Conservation (phyloP, 2,113 vertebrate genomes). For the Odocoileus virginianus region DNA sequence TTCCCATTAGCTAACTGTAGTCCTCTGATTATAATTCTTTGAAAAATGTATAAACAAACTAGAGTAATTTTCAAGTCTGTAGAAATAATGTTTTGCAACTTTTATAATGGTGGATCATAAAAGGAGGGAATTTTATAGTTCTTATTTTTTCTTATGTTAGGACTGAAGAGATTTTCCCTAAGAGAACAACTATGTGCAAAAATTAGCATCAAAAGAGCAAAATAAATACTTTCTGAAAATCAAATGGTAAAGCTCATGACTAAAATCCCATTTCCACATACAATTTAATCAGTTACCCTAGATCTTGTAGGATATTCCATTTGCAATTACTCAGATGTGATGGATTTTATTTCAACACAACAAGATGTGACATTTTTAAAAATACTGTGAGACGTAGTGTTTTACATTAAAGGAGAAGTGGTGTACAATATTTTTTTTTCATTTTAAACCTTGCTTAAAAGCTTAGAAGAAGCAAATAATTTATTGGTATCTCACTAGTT, state of each 20-base stretch:
- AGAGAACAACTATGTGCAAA: background rate
- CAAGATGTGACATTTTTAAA: background rate
- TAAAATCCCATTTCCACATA: background rate
- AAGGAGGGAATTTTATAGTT: background rate
- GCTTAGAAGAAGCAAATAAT: background rate
- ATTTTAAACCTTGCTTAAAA: background rate
- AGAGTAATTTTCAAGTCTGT: background rate
- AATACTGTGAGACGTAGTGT: background rate
- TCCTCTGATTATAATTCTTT: background rate
- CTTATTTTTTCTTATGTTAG: background rate
- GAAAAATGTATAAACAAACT: background rate
- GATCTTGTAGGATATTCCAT: background rate
- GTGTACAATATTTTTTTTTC: background rate
- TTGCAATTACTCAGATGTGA: background rate
- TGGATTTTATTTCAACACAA: background rate
- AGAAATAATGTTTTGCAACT: background rate
- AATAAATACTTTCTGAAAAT: background rate
- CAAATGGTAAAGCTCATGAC: background rate
- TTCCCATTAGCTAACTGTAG: background rate
- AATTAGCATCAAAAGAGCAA: background rate
- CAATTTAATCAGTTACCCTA: background rate
- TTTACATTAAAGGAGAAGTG: background rate
- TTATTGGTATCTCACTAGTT: background rate
- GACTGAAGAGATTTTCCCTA: background rate
- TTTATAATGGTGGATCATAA: background rate